phyloP scores from a whole-genome alignment of 1,140 invertebrate genomes.

The Elysia chlorotica region DNA sequence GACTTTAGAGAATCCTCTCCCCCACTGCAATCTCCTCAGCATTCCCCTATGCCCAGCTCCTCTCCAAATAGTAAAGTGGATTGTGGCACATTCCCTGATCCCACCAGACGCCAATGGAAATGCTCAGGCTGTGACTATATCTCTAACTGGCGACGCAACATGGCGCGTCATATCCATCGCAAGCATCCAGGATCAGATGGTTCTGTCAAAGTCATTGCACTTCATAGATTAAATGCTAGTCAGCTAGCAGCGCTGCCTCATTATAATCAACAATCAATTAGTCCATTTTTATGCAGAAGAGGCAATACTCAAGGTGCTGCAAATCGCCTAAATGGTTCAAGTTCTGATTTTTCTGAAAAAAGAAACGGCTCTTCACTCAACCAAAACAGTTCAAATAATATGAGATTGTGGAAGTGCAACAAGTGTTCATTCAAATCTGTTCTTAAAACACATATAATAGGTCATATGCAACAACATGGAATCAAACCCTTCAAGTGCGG shows the following conservation, averaged over 20 bases:
- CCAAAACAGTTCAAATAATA: not conserved
- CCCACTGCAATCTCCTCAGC: not conserved
- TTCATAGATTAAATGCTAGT: too few relatives aligned
- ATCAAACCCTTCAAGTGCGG: constrained; percentile 50
- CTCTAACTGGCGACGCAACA: constrained; percentile 57
- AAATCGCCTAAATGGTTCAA: too few relatives aligned
- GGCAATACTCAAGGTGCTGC: too few relatives aligned
- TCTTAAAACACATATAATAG: constrained; percentile 41
- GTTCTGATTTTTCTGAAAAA: too few relatives aligned
- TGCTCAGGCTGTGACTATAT: constrained; percentile 57
- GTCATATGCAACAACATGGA: constrained; percentile 45
- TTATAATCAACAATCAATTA: too few relatives aligned
- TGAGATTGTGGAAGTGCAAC: constrained; percentile 51
- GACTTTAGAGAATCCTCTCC: not conserved
- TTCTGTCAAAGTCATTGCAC: not conserved
- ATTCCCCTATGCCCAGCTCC: not conserved
- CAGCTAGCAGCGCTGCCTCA: too few relatives aligned
- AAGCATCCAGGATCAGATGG: constrained; percentile 38
- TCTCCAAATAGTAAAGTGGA: not conserved
- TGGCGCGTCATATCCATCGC: constrained; percentile 51
- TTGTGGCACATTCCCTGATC: not conserved
- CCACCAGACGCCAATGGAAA: constrained; percentile 36
- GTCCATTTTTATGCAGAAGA: too few relatives aligned
- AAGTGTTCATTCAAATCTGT: constrained; percentile 46
- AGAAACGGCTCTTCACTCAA: too few relatives aligned